Evolutionary conservation across 92 coral and sea anemone genomes (phyloP), one percentile per base, ranked within the genome.

Genomic region (Zoanthus solanderi): DNA sequence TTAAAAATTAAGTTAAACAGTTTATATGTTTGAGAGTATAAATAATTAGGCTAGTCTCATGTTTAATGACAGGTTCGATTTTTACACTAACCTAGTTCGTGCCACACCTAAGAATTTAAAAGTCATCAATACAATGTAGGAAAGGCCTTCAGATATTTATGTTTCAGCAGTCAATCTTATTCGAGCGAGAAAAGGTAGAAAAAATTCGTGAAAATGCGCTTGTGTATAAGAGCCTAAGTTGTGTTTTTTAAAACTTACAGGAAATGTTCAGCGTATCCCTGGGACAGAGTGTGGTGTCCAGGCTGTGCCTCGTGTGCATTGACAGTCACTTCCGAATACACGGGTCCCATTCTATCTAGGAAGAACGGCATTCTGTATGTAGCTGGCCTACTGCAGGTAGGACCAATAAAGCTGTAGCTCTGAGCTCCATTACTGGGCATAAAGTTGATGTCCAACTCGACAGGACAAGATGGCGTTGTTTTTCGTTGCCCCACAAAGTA

Each of bases 341-440:
- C 94, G 9, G 98, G 98, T 8, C 98, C 98, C 94, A 93, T 93
- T 91, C 94, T 94, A 91, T 96, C 96, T 92, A 96, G 91, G 78
- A 96, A 96, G 91, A 96, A 96, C n/a, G 98, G 98, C 78, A 96
- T 79, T 50, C 76, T 71, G 63, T 85, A 93, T 54, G 17, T 37
- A 0, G 94, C 98, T 9, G 95, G 96, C n/a, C 47, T 68, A 1
- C 54, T 57, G 81, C 98, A 96, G 28, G 61, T 74, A 11, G 78
- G 84, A 3, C 72, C 92, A 48, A 84, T 86, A 14, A 88, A 75
- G 18, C 81, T 67, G 78, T 96, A 96, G 61, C 91, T 94, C 87
- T 95, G 96, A 50, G 95, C 90, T 30, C 94, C 91, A 0, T 89
- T 89, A 12, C 91, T 89, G 7, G 98, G 98, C 84, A 86, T 89